Evolutionary conservation across 2,888 invertebrate species (phyloP), one percentile per base, ranked within the genome.

Genomic region (Oligia fasciuncula): DNA sequence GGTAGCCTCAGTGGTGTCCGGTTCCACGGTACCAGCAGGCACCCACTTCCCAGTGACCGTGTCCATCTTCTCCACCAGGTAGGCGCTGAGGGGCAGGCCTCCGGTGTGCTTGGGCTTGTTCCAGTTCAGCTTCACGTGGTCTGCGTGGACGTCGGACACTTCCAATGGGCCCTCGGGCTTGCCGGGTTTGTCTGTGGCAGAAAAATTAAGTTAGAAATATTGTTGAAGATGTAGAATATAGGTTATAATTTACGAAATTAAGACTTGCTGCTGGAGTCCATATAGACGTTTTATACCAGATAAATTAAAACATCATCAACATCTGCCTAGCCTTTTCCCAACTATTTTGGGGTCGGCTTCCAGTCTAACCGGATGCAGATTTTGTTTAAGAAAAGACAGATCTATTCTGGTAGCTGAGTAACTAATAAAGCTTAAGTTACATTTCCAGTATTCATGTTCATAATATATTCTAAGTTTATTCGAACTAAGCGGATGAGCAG

Each of bases 41-140:
- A 98, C 97, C 99, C 99, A 99, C 89, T 98, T 98, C 4, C 99
- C 99, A 46, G 98, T 98, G 57, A 98, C 97, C 0, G 97, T 97
- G 93, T 99, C 99, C 98, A 99, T 98, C 95, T 99, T 99, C 97
- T 99, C 99, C 84, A 99, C 97, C 4, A 99, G 97, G 94, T 98
- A 99, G 5, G 98, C 98, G 19, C 98, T 98, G 86, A 99, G 97
- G 8, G 99, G 99, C 67, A 99, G 95, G 19, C 99, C 99, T 60
- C 99, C 99, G 87, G 99, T 99, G 94, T 99, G 99, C 94, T 99
- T 99, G 0, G 99, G 99, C 91, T 99, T 99, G 88, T 98, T 98
- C 99, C 99, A 99, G 90, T 98, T 98, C 19, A 99, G 97, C 91
- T 98, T 99, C 92, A 99, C 99, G 76, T 99, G 99, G 94, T 99